phyloP scores from a whole-genome alignment of 2,797 vertebrate genomes.

The Propithecus perrieri region DNA sequence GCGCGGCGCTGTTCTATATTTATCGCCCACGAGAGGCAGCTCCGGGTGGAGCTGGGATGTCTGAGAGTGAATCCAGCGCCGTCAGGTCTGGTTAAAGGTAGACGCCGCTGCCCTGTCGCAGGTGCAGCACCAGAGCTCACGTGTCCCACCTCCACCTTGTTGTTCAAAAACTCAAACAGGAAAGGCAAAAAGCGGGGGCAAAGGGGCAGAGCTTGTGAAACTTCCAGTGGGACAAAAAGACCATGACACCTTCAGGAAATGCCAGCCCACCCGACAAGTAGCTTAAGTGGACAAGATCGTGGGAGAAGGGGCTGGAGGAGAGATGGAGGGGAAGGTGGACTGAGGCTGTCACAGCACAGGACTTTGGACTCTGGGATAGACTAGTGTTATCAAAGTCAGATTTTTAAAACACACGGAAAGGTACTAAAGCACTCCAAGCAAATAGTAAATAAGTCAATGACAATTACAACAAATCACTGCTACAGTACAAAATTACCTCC shows the following conservation, averaged over 20 bases:
- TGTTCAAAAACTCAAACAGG: neutral
- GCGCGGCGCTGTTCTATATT: neutral
- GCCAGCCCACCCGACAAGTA: neutral
- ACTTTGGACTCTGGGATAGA: neutral
- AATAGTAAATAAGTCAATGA: neutral
- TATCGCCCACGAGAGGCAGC: neutral
- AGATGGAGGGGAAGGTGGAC: neutral
- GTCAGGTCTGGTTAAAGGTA: neutral
- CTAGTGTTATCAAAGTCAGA: neutral
- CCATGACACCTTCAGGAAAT: fast-evolving
- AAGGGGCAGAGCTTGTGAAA: fast-evolving
- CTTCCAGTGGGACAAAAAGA: neutral
- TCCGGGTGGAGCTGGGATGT: neutral
- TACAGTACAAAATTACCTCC: fast-evolving
- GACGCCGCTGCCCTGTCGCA: fast-evolving
- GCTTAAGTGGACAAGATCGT: neutral
- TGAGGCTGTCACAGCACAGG: fast-evolving
- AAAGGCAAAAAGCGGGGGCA: fast-evolving
- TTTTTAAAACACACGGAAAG: neutral
- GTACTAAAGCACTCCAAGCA: neutral
- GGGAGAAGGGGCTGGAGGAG: fast-evolving
- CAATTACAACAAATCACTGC: neutral
- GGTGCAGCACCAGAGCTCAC: fast-evolving
- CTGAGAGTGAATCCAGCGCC: neutral
- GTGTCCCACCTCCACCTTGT: fast-evolving